Evolutionary conservation across 23 tunicate species (phyloP), one percentile per base, ranked within the genome.

Genomic region (Clavelina lepadiformis): DNA sequence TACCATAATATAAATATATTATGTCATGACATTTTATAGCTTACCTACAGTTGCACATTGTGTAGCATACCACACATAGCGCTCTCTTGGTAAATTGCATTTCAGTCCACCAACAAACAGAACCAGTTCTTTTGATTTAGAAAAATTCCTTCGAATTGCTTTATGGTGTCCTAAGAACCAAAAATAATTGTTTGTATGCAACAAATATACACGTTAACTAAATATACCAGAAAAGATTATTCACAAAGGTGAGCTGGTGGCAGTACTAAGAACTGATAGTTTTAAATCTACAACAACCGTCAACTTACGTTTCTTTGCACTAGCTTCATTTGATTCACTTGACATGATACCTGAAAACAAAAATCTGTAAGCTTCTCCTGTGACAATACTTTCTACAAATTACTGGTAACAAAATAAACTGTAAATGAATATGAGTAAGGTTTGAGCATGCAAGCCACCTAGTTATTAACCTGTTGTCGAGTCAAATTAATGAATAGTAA

Each of bases 121-220:
- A 47, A 79, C 83, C 32, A 87, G 76, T 46, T 87, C 96, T 31
- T 80, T 87, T 1, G 61, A 65, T 51, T 80, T 79, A 27, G 87
- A 67, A 1, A 87, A 34, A 23, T 87, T 87, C 38, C 96, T 46
- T 36, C 96, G 54, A 25, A 87, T 87, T 13, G 96, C 96, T 61
- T 73, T 80, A 57, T 82, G 85, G 33, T 76, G 96, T 87, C 96
- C 96, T 87, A 61, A 71, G 21, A 37, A 36, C 49, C n/a, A 20
- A 54, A 41, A 41, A 41, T 41, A 11, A 41, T 11, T 11, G 15
- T 11, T 41, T 41, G 49, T 15, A 41, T 41, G 15, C 11, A 11
- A 41, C 49, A 11, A 41, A 11, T 41, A 11, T 11, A 11, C 49
- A 41, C 11, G 15, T 15, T 15, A 15, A 11, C 49, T 41, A 41